phyloP scores from a whole-genome alignment of 2,888 invertebrate genomes.

The Chrysolina oricalcia region DNA sequence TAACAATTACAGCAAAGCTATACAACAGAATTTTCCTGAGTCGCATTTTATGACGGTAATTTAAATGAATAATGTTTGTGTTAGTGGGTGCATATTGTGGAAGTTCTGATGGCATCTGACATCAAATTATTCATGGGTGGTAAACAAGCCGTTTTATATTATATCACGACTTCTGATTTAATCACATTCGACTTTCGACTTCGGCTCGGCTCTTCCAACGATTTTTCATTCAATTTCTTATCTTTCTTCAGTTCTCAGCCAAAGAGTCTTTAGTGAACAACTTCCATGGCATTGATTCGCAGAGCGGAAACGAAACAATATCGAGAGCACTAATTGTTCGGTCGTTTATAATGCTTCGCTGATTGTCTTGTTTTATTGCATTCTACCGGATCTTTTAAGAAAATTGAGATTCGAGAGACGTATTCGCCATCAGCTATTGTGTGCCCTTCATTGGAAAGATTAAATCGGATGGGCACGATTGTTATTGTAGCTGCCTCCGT shows the following conservation, averaged over 20 bases:
- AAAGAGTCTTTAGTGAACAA: neutral
- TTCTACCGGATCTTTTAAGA: neutral
- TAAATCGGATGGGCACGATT: neutral
- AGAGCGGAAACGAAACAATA: slow-evolving; percentile 17
- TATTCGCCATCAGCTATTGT: neutral
- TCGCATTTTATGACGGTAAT: neutral
- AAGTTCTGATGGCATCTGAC: slow-evolving; percentile 7
- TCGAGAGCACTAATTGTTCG: slow-evolving; percentile 17
- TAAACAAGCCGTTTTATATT: slow-evolving; percentile 8
- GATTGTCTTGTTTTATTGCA: slow-evolving; percentile 8
- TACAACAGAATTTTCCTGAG: neutral
- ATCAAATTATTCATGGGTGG: slow-evolving; percentile 6
- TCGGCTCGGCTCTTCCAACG: neutral
- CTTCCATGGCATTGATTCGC: neutral
- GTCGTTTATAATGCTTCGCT: neutral
- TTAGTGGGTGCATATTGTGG: slow-evolving; percentile 4
- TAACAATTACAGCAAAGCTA: no score
- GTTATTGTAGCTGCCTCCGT: no score
- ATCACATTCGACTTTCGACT: neutral
- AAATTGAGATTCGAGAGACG: neutral
- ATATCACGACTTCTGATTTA: neutral
- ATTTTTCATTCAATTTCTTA: slow-evolving; percentile 8
- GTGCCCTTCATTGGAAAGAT: neutral
- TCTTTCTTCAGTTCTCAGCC: neutral
- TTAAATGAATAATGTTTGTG: neutral